A percentile compares a stretch with the other conserved stretches of the same genome.
These are phyloP conservation scores for Chlorospingus semifuscus DNA, from an alignment of 2,797 vertebrate genomes.

Conservation along the genomic window DNA sequence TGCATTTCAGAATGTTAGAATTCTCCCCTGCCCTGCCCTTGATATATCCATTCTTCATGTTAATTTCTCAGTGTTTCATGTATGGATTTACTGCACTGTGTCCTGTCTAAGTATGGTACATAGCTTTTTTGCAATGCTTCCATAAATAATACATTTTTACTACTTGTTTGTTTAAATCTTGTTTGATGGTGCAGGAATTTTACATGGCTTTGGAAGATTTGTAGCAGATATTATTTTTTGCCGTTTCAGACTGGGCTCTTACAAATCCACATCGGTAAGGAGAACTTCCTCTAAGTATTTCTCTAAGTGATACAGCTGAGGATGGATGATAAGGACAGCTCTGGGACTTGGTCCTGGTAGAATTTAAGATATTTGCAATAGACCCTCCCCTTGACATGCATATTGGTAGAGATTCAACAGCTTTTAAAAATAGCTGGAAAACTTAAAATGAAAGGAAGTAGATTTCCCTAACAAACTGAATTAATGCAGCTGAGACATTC, in stretches of 20 bases:
- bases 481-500: background rate
- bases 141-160: background rate
- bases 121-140: background rate
- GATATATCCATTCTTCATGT: background rate
- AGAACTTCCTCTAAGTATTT: background rate
- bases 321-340: background rate
- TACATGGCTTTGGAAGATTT: constrained; percentile 90
- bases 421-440: background rate
- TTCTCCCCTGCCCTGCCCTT: background rate
- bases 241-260: constrained; percentile 88
- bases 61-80: background rate
- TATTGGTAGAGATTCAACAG: background rate
- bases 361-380: background rate
- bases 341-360: background rate
- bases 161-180: background rate
- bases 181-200: constrained; percentile 83
- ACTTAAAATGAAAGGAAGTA: background rate
- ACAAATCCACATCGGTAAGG: constrained; percentile 77
- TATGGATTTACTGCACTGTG: background rate
- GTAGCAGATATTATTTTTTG: constrained; percentile 91
- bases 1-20: background rate
- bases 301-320: background rate
- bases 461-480: background rate
- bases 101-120: background rate
- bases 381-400: background rate